phyloP scores from a whole-genome alignment of 2,797 vertebrate genomes.

The Clarias laeviceps region DNA sequence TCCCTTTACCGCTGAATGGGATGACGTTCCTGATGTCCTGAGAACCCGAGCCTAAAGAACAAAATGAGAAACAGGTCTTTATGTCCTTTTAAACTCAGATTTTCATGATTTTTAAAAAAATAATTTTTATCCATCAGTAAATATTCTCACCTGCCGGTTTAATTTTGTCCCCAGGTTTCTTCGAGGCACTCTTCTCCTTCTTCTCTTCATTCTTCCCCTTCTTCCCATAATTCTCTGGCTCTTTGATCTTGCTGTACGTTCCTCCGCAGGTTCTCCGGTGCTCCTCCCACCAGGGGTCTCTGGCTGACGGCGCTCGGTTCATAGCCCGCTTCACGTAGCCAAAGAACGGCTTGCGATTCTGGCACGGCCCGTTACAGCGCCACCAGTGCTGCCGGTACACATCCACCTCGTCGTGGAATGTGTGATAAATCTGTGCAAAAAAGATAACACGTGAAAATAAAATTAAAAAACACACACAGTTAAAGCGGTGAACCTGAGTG shows the following conservation, averaged over 20 bases:
- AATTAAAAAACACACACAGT: neutral
- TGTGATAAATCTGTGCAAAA: slow-evolving; percentile 83
- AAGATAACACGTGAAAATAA: neutral
- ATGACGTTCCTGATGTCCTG: slow-evolving; percentile 72
- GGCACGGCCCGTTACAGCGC: slow-evolving; percentile 90
- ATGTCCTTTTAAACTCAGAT: no score
- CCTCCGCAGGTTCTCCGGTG: slow-evolving; percentile 88
- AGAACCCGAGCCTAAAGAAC: slow-evolving; percentile 62
- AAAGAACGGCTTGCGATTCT: slow-evolving; percentile 80
- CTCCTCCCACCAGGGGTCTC: slow-evolving; percentile 91
- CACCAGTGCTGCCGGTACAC: slow-evolving; percentile 96
- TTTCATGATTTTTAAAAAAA: no score
- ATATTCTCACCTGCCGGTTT: slow-evolving; percentile 53
- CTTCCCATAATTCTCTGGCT: slow-evolving; percentile 87
- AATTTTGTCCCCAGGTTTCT: slow-evolving; percentile 42
- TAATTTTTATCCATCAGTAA: no score
- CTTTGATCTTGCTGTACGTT: slow-evolving; percentile 86
- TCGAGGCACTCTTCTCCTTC: slow-evolving; percentile 48
- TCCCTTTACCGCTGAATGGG: slow-evolving; percentile 87
- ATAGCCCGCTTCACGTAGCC: slow-evolving; percentile 92
- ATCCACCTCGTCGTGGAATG: slow-evolving; percentile 89
- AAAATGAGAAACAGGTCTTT: neutral
- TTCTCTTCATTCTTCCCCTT: slow-evolving; percentile 71
- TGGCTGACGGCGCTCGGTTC: slow-evolving; percentile 89
- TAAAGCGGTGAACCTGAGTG: neutral